Conservation (phyloP, 1,140 invertebrate genomes). For the Latrodectus geometricus region DNA sequence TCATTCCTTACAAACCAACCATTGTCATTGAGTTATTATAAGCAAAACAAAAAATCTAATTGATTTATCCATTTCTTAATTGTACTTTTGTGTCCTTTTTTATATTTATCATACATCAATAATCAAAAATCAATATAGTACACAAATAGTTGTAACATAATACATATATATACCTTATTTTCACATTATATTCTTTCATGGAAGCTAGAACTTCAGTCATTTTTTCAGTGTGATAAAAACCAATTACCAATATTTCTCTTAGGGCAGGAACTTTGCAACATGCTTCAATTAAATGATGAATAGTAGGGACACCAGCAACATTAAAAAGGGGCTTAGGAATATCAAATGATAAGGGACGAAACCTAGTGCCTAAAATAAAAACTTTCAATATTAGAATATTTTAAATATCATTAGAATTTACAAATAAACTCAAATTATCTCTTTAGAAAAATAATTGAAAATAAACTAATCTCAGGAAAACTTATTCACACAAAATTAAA, state of each 20-base stretch:
- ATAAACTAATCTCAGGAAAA: too few relatives aligned
- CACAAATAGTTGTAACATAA: background rate
- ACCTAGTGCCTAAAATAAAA: conserved; percentile 84
- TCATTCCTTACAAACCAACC: too few relatives aligned
- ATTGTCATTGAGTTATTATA: too few relatives aligned
- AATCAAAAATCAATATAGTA: background rate
- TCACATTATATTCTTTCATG: conserved; percentile 83
- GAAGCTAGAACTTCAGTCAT: conserved; percentile 86
- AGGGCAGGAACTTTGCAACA: conserved; percentile 80
- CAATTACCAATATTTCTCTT: conserved; percentile 93
- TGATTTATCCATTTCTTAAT: too few relatives aligned
- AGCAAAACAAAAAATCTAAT: too few relatives aligned
- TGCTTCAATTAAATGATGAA: conserved; percentile 98
- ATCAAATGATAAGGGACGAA: conserved; percentile 95
- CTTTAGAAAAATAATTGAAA: too few relatives aligned
- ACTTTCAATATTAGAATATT: too few relatives aligned
- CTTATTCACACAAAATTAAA: too few relatives aligned
- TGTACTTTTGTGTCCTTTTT: background rate
- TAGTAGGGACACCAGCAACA: conserved; percentile 91
- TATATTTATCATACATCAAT: background rate
- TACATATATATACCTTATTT: conserved; percentile 69
- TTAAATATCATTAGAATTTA: too few relatives aligned
- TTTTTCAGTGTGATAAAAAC: conserved; percentile 85
- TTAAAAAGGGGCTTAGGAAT: conserved; percentile 97
- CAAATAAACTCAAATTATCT: too few relatives aligned